A percentile compares a stretch with the other conserved stretches of the same genome.
These are phyloP conservation scores for Xiphophorus hellerii DNA, from an alignment of 2,113 vertebrate genomes.

Conservation along the genomic window DNA sequence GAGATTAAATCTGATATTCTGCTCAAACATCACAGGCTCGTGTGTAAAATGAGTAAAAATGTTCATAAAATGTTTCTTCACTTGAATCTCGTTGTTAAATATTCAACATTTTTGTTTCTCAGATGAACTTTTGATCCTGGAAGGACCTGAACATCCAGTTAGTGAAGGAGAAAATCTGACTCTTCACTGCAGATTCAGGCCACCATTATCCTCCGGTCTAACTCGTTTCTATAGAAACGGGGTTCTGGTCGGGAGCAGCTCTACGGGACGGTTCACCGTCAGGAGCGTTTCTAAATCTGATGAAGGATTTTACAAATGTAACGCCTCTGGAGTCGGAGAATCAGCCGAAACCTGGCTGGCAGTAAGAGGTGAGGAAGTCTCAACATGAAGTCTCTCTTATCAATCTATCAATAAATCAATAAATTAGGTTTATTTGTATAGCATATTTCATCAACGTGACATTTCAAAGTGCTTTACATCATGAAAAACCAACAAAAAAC, in stretches of 20 bases:
- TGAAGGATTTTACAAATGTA: slow-evolving; percentile 42
- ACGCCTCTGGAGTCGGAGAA: fast-evolving
- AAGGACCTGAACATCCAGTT: slow-evolving; percentile 16
- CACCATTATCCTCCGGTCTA: fast-evolving
- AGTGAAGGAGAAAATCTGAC: slow-evolving; percentile 10
- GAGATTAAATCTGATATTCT: too few relatives aligned
- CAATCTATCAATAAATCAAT: not conserved
- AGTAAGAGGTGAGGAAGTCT: slow-evolving; percentile 30
- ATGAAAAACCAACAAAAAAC: too few relatives aligned
- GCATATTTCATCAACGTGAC: too few relatives aligned
- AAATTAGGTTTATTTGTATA: too few relatives aligned
- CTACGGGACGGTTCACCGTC: slow-evolving; percentile 2
- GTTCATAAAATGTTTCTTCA: not conserved
- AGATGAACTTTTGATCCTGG: slow-evolving; percentile 29
- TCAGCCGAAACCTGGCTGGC: slow-evolving; percentile 24
- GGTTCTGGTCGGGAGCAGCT: fast-evolving
- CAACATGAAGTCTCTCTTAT: not conserved
- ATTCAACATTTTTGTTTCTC: not conserved
- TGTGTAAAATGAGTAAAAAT: not conserved
- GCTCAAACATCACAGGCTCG: too few relatives aligned
- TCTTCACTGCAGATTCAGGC: not conserved
- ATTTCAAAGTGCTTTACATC: too few relatives aligned
- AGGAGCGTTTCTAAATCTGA: not conserved
- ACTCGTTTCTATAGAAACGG: slow-evolving; percentile 19
- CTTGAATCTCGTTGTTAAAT: not conserved